A percentile compares a stretch with the other conserved stretches of the same genome.
These are phyloP conservation scores for Herpailurus yagouaroundi DNA, from an alignment of 2,113 vertebrate genomes.

Conservation along the genomic window DNA sequence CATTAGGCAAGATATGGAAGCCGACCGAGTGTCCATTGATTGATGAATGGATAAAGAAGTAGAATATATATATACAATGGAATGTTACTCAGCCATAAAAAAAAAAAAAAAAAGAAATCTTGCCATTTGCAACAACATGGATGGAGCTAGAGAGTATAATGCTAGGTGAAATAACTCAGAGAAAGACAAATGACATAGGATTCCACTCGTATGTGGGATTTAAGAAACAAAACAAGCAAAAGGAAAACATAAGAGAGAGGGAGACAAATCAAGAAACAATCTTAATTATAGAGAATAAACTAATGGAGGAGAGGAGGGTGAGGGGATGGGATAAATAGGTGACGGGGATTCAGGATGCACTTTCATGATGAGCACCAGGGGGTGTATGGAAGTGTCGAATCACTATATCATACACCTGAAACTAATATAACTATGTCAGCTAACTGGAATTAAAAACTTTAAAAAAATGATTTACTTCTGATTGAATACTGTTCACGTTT, in stretches of 20 bases:
- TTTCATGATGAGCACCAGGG: background rate
- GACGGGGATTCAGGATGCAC: background rate
- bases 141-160: background rate
- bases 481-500: background rate
- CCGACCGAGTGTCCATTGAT: background rate
- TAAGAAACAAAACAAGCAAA: background rate
- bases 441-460: background rate
- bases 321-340: background rate
- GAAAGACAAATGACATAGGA: background rate
- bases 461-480: background rate
- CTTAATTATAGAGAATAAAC: background rate
- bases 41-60: background rate
- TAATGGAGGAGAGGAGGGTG: background rate
- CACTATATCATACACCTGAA: background rate
- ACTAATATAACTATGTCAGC: background rate
- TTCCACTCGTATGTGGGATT: background rate
- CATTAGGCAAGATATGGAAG: background rate
- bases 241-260: background rate
- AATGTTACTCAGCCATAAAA: background rate
- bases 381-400: background rate
- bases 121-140: background rate
- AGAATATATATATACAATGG: background rate
- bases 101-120: background rate
- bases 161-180: background rate
- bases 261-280: background rate